These are phyloP conservation scores for Lordiphosa collinella DNA, from an alignment of 1,140 invertebrate genomes.

Conservation along the genomic window DNA sequence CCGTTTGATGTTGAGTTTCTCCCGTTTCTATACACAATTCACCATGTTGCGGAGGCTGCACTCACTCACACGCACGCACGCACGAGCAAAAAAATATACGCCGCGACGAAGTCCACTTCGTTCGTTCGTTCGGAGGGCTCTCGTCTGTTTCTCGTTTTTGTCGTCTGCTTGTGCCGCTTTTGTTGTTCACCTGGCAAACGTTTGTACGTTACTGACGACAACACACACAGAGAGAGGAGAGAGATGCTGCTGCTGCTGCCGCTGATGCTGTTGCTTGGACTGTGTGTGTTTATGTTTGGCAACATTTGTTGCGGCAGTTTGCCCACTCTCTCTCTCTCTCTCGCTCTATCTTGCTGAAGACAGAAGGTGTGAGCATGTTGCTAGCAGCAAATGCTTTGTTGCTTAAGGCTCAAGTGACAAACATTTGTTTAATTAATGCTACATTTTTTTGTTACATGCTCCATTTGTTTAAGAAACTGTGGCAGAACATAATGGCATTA, in stretches of 20 bases:
- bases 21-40: constrained; percentile 5
- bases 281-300: constrained; percentile 6
- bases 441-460: no score
- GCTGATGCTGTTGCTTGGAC: constrained; percentile 29
- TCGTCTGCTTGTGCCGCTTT: constrained; percentile 18
- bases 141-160: constrained; percentile 23
- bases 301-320: constrained; percentile 24
- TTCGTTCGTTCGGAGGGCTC: background rate
- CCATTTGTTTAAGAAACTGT: no score
- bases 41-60: constrained; percentile 54
- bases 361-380: background rate
- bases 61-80: constrained; percentile 15
- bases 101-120: constrained; percentile 12
- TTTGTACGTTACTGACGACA: constrained; percentile 42
- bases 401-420: background rate
- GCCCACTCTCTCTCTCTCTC: background rate
- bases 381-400: constrained; percentile 2
- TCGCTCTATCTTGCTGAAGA: no score
- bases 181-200: constrained; percentile 67
- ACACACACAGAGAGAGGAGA: constrained; percentile 28
- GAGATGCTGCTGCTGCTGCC: constrained; percentile 20
- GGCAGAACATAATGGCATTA: no score
- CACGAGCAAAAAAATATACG: constrained; percentile 37
- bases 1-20: constrained; percentile 5
- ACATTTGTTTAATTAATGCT: no score